Base-by-base conservation (phyloP, 2,888 invertebrate genomes). In the Pecten maximus region DNA sequence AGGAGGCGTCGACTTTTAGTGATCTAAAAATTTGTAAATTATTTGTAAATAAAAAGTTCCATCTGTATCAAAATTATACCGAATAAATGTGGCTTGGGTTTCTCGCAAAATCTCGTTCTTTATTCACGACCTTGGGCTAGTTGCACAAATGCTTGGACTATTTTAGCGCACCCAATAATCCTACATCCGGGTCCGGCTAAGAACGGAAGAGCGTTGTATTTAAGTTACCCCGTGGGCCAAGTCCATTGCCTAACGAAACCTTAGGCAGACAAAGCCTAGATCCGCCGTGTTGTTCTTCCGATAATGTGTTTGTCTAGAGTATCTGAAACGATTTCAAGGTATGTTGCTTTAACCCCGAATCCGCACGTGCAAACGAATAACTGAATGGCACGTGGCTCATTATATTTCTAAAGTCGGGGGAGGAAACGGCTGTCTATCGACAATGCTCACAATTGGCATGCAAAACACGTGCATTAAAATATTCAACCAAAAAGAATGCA, bases 311-410 rank as follows among this genome's bases (percentile, higher is more conserved):
- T 74, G 74, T 74, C 35, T 74, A 74, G 28, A 15, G 74, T 74
- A 74, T 74, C 74, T 74, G 74, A 74, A 74, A 74, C 74, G 74
- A 74, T 74, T 74, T 74, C 74, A 74, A 74, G 74, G 74, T 74
- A 74, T 74, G 74, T 74, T 74, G 74, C 74, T 74, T 74, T 74
- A 74, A 74, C 74, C 74, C 74, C 74, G 10, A 74, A 74, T 74
- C 74, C 74, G 74, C 74, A 74, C 74, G 74, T 74, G 74, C 74
- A 74, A 74, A 74, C 74, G 74, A 74, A 74, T 74, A 74, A 74
- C 74, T 74, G 74, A 74, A 74, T 74, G 74, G 74, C 74, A 74
- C 74, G 74, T 74, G 74, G 74, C 74, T 74, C 74, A 74, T 74
- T 74, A 74, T 74, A 74, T 74, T 74, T 74, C 35, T 74, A 35